phyloP scores from a whole-genome alignment of 2,888 invertebrate species.

The Megaustenia siamemsis region DNA sequence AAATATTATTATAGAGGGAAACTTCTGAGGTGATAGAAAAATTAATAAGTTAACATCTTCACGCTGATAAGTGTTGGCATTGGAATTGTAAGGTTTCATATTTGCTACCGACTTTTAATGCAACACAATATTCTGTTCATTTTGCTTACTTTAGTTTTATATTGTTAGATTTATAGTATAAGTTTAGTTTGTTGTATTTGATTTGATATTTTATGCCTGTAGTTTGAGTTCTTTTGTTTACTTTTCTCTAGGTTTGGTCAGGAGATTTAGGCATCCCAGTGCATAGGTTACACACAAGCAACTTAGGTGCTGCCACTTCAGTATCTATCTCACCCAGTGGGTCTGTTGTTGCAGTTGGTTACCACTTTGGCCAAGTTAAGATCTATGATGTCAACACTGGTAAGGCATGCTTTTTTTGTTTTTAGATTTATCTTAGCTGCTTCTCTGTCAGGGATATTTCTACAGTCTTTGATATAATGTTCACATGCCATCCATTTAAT shows the following conservation, averaged over 20 bases:
- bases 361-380: constrained; percentile 73
- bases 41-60: no score
- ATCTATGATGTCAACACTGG: constrained; percentile 72
- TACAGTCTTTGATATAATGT: no score
- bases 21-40: no score
- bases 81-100: no score
- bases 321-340: constrained; percentile 68
- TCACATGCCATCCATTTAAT: no score
- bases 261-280: constrained; percentile 75
- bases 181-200: not conserved
- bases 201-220: not conserved
- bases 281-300: constrained; percentile 63
- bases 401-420: constrained; percentile 47
- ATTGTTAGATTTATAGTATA: not conserved
- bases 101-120: no score
- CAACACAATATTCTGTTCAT: no score
- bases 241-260: constrained; percentile 76
- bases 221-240: not conserved
- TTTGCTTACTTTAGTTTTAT: no score
- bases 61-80: no score
- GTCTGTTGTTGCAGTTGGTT: constrained; percentile 73
- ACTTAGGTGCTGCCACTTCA: constrained; percentile 67
- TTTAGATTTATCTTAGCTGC: not conserved
- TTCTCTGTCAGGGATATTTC: no score
- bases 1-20: no score